Evolutionary conservation across 2,113 vertebrate species (phyloP).

Genomic region (Xiphophorus hellerii): DNA sequence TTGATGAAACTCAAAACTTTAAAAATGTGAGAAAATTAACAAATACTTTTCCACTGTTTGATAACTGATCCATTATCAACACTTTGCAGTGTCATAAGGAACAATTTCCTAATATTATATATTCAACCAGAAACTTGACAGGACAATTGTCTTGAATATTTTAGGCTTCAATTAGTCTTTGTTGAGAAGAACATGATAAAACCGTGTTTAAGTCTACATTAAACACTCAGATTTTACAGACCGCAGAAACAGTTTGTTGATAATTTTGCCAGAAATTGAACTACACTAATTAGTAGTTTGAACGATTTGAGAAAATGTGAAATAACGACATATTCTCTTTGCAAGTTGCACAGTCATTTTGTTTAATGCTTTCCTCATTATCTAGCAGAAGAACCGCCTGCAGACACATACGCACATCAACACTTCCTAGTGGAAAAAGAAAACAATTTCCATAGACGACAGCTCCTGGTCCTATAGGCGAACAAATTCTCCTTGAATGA

Average conservation of each 20-base stretch:
- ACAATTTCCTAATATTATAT: no score
- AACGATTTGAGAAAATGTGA: neutral
- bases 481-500: constrained; percentile 29
- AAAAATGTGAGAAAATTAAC: neutral
- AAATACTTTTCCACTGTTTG: neutral
- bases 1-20: neutral
- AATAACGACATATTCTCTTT: neutral
- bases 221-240: neutral
- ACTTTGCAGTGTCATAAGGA: no score
- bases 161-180: no score
- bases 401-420: neutral
- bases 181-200: neutral
- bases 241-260: neutral
- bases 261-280: neutral
- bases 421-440: constrained; percentile 3
- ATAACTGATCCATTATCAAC: neutral
- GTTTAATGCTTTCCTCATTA: neutral
- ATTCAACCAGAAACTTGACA: no score
- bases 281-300: neutral
- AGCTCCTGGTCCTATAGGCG: constrained; percentile 29
- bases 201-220: neutral
- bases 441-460: constrained; percentile 33
- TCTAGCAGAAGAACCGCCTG: neutral
- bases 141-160: no score
- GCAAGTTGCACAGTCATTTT: neutral